These are phyloP conservation scores for Peromyscus maniculatus DNA, from an alignment of 2,113 vertebrate species.

Conservation along the genomic window DNA sequence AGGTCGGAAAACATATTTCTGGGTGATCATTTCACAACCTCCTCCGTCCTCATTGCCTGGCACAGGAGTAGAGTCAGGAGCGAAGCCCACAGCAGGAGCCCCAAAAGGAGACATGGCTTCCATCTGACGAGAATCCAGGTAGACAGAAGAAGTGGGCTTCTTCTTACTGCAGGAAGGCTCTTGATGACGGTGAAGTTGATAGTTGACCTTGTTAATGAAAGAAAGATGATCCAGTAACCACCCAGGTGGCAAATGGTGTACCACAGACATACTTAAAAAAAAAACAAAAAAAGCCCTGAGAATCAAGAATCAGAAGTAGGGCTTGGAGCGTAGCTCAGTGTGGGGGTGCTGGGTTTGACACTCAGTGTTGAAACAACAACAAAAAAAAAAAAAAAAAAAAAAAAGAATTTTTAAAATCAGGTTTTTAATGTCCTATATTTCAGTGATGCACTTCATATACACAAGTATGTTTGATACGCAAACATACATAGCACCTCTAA, in stretches of 20 bases:
- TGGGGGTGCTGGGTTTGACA: background rate
- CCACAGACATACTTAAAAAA: slow-evolving; percentile 88
- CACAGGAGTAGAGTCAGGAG: background rate
- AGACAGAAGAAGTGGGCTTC: background rate
- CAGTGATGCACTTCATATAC: background rate
- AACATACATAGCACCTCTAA: slow-evolving; percentile 12
- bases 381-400: too few species aligned
- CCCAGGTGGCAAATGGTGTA: slow-evolving; percentile 83
- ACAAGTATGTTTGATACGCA: background rate
- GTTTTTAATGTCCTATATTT: slow-evolving; percentile 8
- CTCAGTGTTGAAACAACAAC: background rate
- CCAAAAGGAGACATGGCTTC: background rate
- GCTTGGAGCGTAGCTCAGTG: background rate
- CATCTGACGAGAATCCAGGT: background rate
- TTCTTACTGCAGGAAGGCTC: slow-evolving; percentile 28
- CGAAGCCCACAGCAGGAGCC: background rate
- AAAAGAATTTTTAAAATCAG: background rate
- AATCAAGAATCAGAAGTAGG: background rate
- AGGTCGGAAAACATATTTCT: slow-evolving; percentile 82
- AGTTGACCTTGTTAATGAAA: slow-evolving; percentile 89
- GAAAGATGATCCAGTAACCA: slow-evolving; percentile 92
- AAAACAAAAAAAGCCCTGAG: background rate
- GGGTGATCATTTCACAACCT: slow-evolving; percentile 25
- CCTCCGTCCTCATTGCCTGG: background rate
- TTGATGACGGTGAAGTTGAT: slow-evolving; percentile 71